Evolutionary conservation across 2,888 invertebrate species (phyloP).

Genomic region (Chaitophorus viminalis): DNA sequence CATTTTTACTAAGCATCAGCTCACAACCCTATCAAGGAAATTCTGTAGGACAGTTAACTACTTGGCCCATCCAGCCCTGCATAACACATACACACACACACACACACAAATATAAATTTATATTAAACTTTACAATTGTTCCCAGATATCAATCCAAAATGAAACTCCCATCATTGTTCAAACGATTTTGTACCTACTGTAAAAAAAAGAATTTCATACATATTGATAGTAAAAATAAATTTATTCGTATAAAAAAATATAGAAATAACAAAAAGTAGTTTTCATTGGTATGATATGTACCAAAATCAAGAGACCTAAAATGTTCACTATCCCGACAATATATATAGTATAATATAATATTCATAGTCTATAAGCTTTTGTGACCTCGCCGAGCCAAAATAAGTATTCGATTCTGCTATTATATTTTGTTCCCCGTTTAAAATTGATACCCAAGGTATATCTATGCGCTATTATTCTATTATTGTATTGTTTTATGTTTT

Average conservation of each 20-base stretch:
- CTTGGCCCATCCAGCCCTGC: no score
- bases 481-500: neutral
- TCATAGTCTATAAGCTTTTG: neutral
- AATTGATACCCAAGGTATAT: neutral
- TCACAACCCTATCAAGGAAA: no score
- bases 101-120: no score
- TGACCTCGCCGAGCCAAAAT: neutral
- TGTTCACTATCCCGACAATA: neutral
- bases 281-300: no score
- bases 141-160: no score
- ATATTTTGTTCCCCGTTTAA: neutral
- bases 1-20: no score
- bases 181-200: neutral
- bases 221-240: no score
- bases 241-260: no score
- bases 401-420: neutral
- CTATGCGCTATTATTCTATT: neutral
- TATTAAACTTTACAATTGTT: no score
- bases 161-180: neutral
- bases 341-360: neutral
- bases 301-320: neutral
- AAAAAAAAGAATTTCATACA: neutral
- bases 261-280: no score
- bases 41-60: no score
- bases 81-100: no score